phyloP scores from a whole-genome alignment of 1,140 invertebrate species.

The Temnothorax longispinosus region DNA sequence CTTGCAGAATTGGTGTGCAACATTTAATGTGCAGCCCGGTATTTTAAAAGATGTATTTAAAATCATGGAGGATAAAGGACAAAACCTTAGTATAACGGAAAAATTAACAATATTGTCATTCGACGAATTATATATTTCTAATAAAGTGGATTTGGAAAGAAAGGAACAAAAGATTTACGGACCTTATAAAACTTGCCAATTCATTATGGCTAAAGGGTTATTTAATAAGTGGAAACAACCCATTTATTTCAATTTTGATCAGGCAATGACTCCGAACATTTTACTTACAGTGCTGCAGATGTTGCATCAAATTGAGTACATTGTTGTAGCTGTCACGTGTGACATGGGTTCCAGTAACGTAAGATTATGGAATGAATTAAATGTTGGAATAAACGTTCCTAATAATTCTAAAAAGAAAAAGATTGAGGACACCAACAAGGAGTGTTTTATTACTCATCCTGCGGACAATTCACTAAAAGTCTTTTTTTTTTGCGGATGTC shows the following conservation, averaged over 20 bases:
- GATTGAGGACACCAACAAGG: neutral
- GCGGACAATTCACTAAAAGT: neutral
- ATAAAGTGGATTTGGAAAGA: neutral
- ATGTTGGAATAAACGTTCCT: neutral
- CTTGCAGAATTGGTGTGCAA: neutral
- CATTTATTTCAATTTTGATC: neutral
- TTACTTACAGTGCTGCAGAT: too few species aligned
- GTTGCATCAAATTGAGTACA: neutral
- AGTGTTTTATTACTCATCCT: neutral
- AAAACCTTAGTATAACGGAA: neutral
- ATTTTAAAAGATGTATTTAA: conserved; percentile 13
- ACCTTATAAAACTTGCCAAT: neutral
- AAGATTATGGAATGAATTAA: too few species aligned
- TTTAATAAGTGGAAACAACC: neutral
- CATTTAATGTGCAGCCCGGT: neutral
- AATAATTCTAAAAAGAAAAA: neutral
- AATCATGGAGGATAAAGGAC: neutral
- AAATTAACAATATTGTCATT: neutral
- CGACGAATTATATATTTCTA: neutral
- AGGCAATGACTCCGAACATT: neutral
- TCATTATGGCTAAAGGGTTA: neutral
- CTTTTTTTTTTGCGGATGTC: neutral
- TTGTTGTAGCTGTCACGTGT: neutral
- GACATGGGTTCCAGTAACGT: too few species aligned
- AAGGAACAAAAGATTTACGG: neutral